phyloP scores from a whole-genome alignment of 2,113 vertebrate species.

The Microcebus ravelobensis region DNA sequence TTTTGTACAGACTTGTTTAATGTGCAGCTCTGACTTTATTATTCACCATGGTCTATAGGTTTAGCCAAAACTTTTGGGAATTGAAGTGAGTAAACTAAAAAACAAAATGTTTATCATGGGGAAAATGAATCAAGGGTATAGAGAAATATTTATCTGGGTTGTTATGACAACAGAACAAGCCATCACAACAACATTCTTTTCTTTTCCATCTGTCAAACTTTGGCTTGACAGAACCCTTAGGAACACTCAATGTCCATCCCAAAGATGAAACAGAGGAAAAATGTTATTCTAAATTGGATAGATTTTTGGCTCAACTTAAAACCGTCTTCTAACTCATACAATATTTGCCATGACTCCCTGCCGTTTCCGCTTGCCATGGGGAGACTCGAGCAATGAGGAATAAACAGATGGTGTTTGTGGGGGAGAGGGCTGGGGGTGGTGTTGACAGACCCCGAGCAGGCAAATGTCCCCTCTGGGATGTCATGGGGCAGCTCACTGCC shows the following conservation, averaged over 20 bases:
- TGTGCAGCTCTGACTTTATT: background rate
- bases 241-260: conserved; percentile 74
- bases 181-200: conserved; percentile 77
- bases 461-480: background rate
- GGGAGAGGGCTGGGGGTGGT: background rate
- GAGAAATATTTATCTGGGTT: conserved; percentile 75
- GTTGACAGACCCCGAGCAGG: background rate
- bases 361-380: conserved; percentile 64
- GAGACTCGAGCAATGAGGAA: conserved; percentile 20
- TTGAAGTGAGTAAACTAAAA: conserved; percentile 39
- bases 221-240: conserved; percentile 76
- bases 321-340: conserved; percentile 76
- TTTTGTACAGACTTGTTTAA: background rate
- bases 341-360: conserved; percentile 66
- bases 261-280: conserved; percentile 79
- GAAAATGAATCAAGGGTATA: background rate
- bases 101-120: conserved; percentile 54
- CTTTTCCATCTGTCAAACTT: conserved; percentile 77
- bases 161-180: conserved; percentile 60
- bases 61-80: conserved; percentile 11
- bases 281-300: conserved; percentile 79
- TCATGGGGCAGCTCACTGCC: background rate
- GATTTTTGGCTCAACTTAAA: conserved; percentile 83
- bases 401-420: background rate
- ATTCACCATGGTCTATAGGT: background rate